phyloP scores from a whole-genome alignment of 1,140 invertebrate species.

The Eueides isabella region DNA sequence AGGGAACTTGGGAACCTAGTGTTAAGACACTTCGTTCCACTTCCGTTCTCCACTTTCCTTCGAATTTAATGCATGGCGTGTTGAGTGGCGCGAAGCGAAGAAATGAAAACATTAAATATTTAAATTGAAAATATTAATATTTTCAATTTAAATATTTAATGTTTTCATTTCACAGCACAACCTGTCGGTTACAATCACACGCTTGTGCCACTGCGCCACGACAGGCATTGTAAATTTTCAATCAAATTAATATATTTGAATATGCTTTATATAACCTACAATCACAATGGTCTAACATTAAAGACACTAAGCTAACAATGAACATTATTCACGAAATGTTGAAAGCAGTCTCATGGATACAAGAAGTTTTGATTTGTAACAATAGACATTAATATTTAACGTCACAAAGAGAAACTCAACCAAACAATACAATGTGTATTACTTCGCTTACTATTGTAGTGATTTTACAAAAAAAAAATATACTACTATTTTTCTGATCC shows the following conservation, averaged over 20 bases:
- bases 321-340: neutral
- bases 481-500: neutral
- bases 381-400: neutral
- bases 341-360: neutral
- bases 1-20: too few relatives aligned
- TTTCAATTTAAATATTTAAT: too few relatives aligned
- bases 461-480: neutral
- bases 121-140: too few relatives aligned
- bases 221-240: neutral
- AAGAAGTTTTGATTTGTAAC: slow-evolving; percentile 7
- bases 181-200: too few relatives aligned
- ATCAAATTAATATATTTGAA: too few relatives aligned
- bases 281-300: neutral
- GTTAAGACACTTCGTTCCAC: too few relatives aligned
- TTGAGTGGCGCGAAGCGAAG: too few relatives aligned
- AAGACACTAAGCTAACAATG: slow-evolving; percentile 1
- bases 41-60: too few relatives aligned
- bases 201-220: too few relatives aligned
- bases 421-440: slow-evolving; percentile 8
- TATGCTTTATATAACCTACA: neutral
- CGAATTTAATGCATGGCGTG: too few relatives aligned
- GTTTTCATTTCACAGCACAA: too few relatives aligned
- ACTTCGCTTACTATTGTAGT: neutral
- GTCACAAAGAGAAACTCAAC: neutral
- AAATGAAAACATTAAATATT: too few relatives aligned